A percentile compares a stretch with the other conserved stretches of the same genome.
phyloP scores from a whole-genome alignment of 2,888 invertebrate species.

The Pegoplata infirma region DNA sequence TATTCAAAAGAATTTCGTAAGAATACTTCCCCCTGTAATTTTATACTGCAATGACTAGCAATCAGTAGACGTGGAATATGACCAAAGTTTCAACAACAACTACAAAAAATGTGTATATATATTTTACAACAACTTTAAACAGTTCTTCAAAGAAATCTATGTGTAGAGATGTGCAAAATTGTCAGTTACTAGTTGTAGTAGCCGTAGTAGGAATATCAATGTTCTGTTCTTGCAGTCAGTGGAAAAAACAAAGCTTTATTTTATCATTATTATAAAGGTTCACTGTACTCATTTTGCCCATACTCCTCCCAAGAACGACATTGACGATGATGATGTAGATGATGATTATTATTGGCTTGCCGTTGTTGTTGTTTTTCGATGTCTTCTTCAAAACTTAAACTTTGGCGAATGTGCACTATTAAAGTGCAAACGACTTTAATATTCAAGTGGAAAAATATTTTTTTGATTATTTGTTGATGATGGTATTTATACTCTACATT shows the following conservation, averaged over 20 bases:
- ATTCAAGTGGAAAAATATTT: constrained; percentile 18
- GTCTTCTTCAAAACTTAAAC: constrained; percentile 18
- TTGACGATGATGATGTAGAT: constrained; percentile 10
- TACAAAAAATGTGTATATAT: neutral
- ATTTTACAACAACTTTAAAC: constrained; percentile 7
- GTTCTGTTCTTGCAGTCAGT: constrained; percentile 22
- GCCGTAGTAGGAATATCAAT: neutral
- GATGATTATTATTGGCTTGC: constrained; percentile 4
- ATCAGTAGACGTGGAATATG: constrained; percentile 8
- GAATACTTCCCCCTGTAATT: constrained; percentile 10
- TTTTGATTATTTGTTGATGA: too few relatives aligned
- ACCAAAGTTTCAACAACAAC: constrained; percentile 1
- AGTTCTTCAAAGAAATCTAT: neutral
- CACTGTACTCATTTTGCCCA: constrained; percentile 50
- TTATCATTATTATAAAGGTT: constrained; percentile 26
- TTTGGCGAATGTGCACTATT: constrained; percentile 22
- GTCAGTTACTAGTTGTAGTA: neutral
- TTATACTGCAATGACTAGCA: neutral
- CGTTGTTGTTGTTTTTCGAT: constrained; percentile 19
- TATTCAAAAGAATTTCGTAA: too few relatives aligned
- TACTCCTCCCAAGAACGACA: constrained; percentile 25
- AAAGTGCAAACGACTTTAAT: constrained; percentile 47
- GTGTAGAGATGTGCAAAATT: neutral
- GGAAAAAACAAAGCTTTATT: constrained; percentile 34
- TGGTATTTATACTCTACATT: too few relatives aligned